A percentile compares a stretch with the other conserved stretches of the same genome.
Evolutionary conservation across 2,113 vertebrate species (phyloP).

Genomic region (Sinocyclocheilus anshuiensis): DNA sequence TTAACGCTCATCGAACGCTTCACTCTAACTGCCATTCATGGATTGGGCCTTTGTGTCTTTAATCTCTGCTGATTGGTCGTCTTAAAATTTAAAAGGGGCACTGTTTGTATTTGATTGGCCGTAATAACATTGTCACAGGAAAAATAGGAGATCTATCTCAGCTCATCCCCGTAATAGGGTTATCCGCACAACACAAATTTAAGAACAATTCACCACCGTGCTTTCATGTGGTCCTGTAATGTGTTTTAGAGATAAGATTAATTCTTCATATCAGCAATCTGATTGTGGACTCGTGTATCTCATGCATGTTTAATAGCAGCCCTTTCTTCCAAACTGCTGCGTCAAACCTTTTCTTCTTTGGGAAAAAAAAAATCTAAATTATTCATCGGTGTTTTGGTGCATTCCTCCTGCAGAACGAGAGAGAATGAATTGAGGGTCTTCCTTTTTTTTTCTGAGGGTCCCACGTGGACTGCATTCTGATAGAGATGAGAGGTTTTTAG

Average conservation of each 20-base stretch:
- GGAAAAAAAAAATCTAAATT: constrained; percentile 68
- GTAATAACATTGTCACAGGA: constrained; percentile 69
- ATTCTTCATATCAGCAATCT: constrained; percentile 68
- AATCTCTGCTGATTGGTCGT: constrained; percentile 41
- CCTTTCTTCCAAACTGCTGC: constrained; percentile 71
- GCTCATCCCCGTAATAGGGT: constrained; percentile 57
- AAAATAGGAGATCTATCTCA: constrained; percentile 59
- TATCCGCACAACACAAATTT: constrained; percentile 48
- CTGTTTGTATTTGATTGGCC: constrained; percentile 66
- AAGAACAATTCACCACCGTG: constrained; percentile 22
- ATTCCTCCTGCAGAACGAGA: constrained; percentile 49
- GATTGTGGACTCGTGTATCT: constrained; percentile 75
- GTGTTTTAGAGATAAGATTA: constrained; percentile 67
- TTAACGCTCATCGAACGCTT: constrained; percentile 12
- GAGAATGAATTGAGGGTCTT: constrained; percentile 18
- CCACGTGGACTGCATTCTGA: not conserved
- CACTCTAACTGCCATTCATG: constrained; percentile 13
- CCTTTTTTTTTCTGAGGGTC: not conserved
- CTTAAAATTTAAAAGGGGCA: constrained; percentile 7
- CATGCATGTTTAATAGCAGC: constrained; percentile 73
- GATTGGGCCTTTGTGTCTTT: constrained; percentile 31
- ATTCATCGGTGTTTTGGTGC: constrained; percentile 75
- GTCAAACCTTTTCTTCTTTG: constrained; percentile 70
- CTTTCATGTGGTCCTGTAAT: constrained; percentile 56
- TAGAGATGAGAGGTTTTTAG: not conserved